Evolutionary conservation across 2,888 invertebrate species (phyloP), one percentile per base, ranked within the genome.

Genomic region (Allygus modestus): DNA sequence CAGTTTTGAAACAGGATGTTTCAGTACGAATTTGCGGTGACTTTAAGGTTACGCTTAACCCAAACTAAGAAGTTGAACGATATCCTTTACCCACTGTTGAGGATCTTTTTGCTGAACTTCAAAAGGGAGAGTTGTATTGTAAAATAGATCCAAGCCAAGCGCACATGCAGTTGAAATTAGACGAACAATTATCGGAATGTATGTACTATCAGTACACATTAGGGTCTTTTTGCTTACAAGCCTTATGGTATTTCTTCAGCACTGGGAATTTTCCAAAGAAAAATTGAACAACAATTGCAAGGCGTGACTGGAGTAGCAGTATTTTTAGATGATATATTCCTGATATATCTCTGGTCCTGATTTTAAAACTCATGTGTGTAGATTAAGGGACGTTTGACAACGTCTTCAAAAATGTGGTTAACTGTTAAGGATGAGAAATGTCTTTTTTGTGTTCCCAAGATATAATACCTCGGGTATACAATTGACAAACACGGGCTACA

Each of bases 201-300:
- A 4, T 88, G 88, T 33, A 89, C 89, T 0, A 88, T 90, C 17
- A 88, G 87, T 26, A 90, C 89, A 0, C 90, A 89, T 81, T 88
- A 87, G 81, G 90, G 89, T 0, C 86, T 89, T 5, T 90, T 89
- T 85, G 84, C 83, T 23, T 88, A 87, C 79, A 87, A 84, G 43
- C 88, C 88, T 20, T 88, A 87, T 84, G 89, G 88, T 9, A 87
- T 89, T 37, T 86, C 88, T 11, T 88, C 88, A 4, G 88, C 88
- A 31, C 86, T 86, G 5, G 84, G 79, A 0, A 85, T 85, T 73
- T 87, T 87, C 61, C 86, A 87, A 58, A 86, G 83, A 69, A 61
- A 26, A 20, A 87, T 90, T 26, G 90, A 90, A 37, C 41, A 84
- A 41, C 33, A 33, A 15, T 37, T 84, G 28, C 54, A 54, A 26